phyloP scores from a whole-genome alignment of 2,888 invertebrate species.

The Trichopoda pennipes region DNA sequence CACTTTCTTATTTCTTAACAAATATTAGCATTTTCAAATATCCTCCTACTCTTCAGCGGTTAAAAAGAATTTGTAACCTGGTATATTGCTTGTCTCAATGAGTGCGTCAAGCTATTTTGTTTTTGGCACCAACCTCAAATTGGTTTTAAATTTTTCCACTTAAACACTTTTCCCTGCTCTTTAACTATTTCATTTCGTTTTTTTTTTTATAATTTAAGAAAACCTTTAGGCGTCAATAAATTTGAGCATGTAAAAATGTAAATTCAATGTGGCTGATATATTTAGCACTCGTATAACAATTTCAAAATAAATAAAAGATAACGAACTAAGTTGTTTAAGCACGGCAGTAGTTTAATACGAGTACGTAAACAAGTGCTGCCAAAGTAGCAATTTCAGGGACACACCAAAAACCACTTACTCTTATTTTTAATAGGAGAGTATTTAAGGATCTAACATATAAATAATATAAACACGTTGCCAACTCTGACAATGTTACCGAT shows the following conservation, averaged over 20 bases:
- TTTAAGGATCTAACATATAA: too few species aligned
- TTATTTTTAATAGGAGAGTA: too few species aligned
- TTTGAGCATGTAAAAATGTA: constrained; percentile 35
- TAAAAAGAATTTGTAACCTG: constrained; percentile 33
- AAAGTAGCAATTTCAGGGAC: neutral
- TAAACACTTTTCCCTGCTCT: neutral
- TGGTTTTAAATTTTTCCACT: constrained; percentile 75
- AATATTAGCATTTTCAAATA: too few species aligned
- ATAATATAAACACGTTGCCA: too few species aligned
- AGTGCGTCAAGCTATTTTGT: constrained; percentile 72
- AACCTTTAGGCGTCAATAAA: constrained; percentile 37
- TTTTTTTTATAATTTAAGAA: constrained; percentile 26
- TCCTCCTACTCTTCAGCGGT: constrained; percentile 19
- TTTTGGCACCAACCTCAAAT: constrained; percentile 76
- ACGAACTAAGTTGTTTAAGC: constrained; percentile 6
- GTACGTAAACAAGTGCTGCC: constrained; percentile 6
- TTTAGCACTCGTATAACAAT: neutral
- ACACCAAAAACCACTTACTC: too few species aligned
- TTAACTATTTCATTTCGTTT: neutral
- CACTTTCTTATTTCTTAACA: too few species aligned
- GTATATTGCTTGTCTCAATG: constrained; percentile 56
- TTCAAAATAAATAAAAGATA: constrained; percentile 3
- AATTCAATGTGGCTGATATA: constrained; percentile 35
- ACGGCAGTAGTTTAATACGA: constrained; percentile 4
- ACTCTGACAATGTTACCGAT: too few species aligned